Conservation (phyloP, 2,113 vertebrate species). For the Haliaeetus leucogaster region DNA sequence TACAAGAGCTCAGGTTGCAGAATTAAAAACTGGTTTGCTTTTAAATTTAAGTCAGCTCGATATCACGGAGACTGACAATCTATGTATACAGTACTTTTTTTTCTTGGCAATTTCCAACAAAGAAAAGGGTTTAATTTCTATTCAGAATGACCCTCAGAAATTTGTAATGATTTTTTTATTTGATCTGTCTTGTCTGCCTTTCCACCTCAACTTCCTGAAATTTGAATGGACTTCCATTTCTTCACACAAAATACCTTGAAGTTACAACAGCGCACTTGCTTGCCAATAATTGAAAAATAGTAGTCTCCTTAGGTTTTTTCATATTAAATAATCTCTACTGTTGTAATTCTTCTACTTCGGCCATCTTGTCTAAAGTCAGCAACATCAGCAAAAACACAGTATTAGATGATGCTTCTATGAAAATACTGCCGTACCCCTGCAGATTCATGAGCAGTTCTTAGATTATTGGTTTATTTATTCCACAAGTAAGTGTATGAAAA, state of each 20-base stretch:
- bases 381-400: not conserved
- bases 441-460: not conserved
- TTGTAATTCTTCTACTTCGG: not conserved
- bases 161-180: not conserved
- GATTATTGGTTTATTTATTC: not conserved
- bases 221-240: not conserved
- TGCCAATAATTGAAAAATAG: not conserved
- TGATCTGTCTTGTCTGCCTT: not conserved
- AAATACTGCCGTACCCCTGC: not conserved
- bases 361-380: not conserved
- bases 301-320: not conserved
- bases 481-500: not conserved
- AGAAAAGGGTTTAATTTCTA: not conserved
- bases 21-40: not conserved
- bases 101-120: not conserved
- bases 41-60: not conserved
- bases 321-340: not conserved
- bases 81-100: not conserved
- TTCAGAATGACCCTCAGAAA: not conserved
- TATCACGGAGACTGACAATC: not conserved
- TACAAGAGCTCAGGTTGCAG: not conserved
- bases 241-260: not conserved
- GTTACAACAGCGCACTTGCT: not conserved
- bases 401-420: slow-evolving; percentile 2
- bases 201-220: not conserved